Evolutionary conservation across 1,140 invertebrate species (phyloP).

Genomic region (Drosophila novamexicana): DNA sequence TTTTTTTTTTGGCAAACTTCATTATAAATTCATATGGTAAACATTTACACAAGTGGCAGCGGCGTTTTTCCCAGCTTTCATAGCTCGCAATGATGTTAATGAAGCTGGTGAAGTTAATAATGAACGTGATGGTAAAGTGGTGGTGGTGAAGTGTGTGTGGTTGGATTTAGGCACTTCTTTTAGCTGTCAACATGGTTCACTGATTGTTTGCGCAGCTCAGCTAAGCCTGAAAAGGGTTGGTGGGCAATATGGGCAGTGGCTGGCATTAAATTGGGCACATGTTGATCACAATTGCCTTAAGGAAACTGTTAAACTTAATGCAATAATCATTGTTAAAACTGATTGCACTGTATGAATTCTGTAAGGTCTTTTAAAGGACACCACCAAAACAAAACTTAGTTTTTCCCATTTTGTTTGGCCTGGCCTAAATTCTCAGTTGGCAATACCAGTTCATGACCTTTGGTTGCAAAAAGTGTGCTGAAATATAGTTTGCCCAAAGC

Average conservation of each 20-base stretch:
- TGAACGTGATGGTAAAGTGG: constrained; percentile 1
- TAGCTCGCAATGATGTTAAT: constrained; percentile 13
- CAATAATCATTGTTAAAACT: constrained; percentile 12
- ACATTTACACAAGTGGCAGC: constrained; percentile 78
- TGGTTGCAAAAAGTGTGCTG: background rate
- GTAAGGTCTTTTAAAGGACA: background rate
- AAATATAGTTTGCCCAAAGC: background rate
- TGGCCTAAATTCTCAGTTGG: constrained; percentile 22
- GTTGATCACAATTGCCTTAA: constrained; percentile 8
- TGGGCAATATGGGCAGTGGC: background rate
- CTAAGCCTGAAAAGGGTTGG: constrained; percentile 14
- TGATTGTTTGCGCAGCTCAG: constrained; percentile 11
- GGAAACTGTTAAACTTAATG: constrained; percentile 20
- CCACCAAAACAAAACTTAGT: background rate
- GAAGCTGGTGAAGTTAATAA: background rate
- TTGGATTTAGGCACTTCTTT: constrained; percentile 16
- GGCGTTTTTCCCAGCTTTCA: constrained; percentile 15
- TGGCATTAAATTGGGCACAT: constrained; percentile 17
- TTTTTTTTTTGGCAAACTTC: constrained; percentile 45
- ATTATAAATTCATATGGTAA: constrained; percentile 79
- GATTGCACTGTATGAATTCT: background rate
- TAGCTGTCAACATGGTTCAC: background rate
- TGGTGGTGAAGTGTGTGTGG: background rate
- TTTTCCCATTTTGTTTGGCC: background rate
- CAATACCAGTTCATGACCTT: background rate